Evolutionary conservation across 2,113 vertebrate species (phyloP), one percentile per base, ranked within the genome.

Genomic region (Thinocorus orbignyianus): DNA sequence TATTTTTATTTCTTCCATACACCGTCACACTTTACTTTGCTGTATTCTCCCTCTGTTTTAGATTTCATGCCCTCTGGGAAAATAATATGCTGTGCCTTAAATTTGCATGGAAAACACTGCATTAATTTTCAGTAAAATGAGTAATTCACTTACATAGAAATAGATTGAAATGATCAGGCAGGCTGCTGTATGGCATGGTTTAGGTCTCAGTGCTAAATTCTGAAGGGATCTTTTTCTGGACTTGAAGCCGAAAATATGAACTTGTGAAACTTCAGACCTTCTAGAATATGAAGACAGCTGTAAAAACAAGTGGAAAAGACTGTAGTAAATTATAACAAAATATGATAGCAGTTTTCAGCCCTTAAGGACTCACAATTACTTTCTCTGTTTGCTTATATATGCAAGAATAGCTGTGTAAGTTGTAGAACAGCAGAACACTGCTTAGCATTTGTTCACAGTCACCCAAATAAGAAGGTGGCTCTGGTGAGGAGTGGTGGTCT

Each of bases 221-320:
- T 72, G 79, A 82, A 95, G 60, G 37, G 71, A 57, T 86, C 85
- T 90, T 78, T 90, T 96, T 92, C 85, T 90, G 71, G 79, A 77
- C n/a, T 70, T 37, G 58, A 62, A 88, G 54, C 44, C 83, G 90
- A 80, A 90, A 86, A 93, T 86, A 52, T 22, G 61, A 48, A 92
- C 62, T 62, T 80, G 31, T 65, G 66, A 82, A 93, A 83, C 90
- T 87, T 95, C 73, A 87, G 84, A 48, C 74, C 68, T 92, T 88
- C 69, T 91, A 87, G 91, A 86, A 92, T 49, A 44, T 11, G 49
- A 80, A 92, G 81, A 69, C 91, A 95, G 89, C 87, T 92, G 89
- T 94, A 54, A 91, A 95, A 96, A 94, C 78, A 94, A 89, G 57
- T 79, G 30, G 88, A 64, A 72, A 60, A 79, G 44, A 52, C 35